A percentile compares a stretch with the other conserved stretches of the same genome.
phyloP scores from a whole-genome alignment of 2,113 vertebrate genomes.

The Daphoenositta chrysoptera region DNA sequence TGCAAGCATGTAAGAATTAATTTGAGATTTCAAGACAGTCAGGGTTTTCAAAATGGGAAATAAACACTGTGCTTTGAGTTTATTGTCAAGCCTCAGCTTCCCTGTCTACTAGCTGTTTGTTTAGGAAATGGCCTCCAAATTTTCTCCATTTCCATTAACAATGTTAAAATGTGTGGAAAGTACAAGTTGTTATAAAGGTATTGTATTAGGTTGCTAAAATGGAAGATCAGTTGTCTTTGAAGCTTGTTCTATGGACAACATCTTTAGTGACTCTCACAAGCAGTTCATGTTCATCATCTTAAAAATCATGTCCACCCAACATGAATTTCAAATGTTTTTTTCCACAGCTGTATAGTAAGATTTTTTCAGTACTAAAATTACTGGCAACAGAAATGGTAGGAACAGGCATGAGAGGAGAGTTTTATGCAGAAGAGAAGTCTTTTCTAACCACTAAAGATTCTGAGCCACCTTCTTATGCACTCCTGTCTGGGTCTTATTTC shows the following conservation, averaged over 20 bases:
- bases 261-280: neutral
- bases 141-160: neutral
- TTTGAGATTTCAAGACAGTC: neutral
- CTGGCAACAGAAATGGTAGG: neutral
- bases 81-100: neutral
- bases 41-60: neutral
- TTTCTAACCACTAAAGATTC: neutral
- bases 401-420: neutral
- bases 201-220: neutral
- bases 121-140: neutral
- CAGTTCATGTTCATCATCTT: rapidly evolving
- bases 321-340: neutral
- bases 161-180: neutral
- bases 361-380: neutral
- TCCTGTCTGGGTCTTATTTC: neutral
- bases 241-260: neutral
- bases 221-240: neutral
- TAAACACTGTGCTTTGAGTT: neutral
- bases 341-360: neutral
- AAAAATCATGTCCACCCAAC: neutral
- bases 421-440: neutral
- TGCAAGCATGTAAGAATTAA: neutral
- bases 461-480: neutral
- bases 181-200: neutral
- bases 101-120: rapidly evolving